Evolutionary conservation across 2,113 vertebrate species (phyloP).

Genomic region (Apistogramma diplotaenia): DNA sequence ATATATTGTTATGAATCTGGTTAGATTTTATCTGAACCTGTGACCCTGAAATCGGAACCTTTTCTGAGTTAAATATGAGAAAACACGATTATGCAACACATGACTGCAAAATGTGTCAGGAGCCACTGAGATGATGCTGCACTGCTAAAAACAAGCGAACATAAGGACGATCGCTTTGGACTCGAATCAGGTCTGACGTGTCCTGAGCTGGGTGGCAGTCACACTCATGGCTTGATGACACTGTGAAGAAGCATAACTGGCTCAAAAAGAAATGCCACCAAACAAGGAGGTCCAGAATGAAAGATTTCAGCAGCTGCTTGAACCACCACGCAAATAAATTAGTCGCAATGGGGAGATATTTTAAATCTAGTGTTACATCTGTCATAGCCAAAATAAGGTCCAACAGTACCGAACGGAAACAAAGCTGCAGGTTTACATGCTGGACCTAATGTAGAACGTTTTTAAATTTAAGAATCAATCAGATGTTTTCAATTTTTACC

Average conservation of each 20-base stretch:
- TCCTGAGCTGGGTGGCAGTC: not conserved
- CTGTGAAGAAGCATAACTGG: not conserved
- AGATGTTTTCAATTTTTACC: not conserved
- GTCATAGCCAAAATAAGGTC: not conserved
- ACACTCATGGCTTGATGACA: not conserved
- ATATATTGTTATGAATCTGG: not conserved
- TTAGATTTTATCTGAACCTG: not conserved
- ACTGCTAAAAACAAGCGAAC: not conserved
- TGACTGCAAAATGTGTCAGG: not conserved
- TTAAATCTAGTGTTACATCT: not conserved
- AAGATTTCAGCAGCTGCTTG: not conserved
- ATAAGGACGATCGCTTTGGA: not conserved
- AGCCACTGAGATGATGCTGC: not conserved
- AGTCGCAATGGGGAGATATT: not conserved
- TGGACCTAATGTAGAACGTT: not conserved
- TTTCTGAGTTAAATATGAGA: not conserved
- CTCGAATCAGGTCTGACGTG: not conserved
- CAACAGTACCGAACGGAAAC: not conserved
- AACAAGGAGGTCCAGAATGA: not conserved
- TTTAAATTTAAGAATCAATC: not conserved
- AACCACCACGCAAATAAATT: not conserved
- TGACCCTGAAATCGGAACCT: constrained; percentile 14
- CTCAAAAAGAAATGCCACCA: not conserved
- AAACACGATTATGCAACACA: not conserved
- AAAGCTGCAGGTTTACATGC: not conserved